phyloP scores from a whole-genome alignment of 2,888 invertebrate species.

The Rhamnusium bicolor region DNA sequence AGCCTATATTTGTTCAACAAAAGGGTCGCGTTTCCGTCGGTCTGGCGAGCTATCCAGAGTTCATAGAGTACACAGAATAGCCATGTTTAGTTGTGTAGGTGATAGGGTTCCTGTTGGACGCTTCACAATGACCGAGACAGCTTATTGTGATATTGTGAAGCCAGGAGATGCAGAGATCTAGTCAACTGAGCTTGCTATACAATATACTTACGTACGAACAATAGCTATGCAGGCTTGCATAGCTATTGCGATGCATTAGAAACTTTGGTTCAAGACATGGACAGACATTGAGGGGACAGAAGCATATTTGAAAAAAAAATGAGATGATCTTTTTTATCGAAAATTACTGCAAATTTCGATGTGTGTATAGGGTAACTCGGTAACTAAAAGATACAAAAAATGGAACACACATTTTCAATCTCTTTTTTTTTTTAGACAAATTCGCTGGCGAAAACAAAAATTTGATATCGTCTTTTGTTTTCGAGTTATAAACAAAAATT shows the following conservation, averaged over 20 bases:
- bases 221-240: constrained; percentile 30
- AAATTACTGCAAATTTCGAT: too few species aligned
- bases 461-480: too few species aligned
- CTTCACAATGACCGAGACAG: constrained; percentile 54
- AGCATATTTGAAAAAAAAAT: too few species aligned
- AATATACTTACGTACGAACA: constrained; percentile 43
- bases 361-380: too few species aligned
- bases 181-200: constrained; percentile 22
- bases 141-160: constrained; percentile 49
- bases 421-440: too few species aligned
- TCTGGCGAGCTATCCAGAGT: constrained; percentile 53
- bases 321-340: too few species aligned
- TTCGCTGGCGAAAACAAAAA: too few species aligned
- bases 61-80: constrained; percentile 51
- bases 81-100: constrained; percentile 45
- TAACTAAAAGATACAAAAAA: too few species aligned
- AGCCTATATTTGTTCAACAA: constrained; percentile 57
- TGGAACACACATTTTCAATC: too few species aligned
- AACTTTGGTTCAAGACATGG: constrained; percentile 37
- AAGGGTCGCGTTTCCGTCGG: constrained; percentile 56
- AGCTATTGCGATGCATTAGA: constrained; percentile 36
- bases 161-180: constrained; percentile 33
- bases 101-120: constrained; percentile 42
- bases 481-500: too few species aligned
- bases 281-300: not conserved